These are phyloP conservation scores for Actinia tenebrosa DNA, from an alignment of 64 coral and sea anemone species.

Conservation along the genomic window DNA sequence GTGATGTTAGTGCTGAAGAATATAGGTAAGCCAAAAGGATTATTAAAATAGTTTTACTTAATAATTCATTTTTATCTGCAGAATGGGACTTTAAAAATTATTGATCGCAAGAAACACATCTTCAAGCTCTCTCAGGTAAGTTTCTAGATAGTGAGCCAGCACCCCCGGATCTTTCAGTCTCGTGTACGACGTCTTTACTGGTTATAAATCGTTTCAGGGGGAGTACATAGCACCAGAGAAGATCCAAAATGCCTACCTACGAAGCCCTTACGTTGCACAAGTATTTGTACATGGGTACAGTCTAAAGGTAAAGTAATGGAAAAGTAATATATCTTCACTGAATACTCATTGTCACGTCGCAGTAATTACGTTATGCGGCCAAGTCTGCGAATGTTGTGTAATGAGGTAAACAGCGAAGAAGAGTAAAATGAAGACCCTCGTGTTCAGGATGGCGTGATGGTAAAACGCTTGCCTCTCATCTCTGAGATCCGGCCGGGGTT, in stretches of 20 bases:
- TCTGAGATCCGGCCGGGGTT: too few relatives aligned
- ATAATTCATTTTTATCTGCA: not conserved
- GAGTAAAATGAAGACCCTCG: too few relatives aligned
- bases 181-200: not conserved
- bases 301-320: constrained; percentile 48
- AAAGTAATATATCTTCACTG: too few relatives aligned
- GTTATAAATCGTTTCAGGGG: constrained; percentile 29
- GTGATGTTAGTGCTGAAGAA: too few relatives aligned
- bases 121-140: constrained; percentile 90
- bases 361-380: too few relatives aligned
- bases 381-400: too few relatives aligned
- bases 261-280: constrained; percentile 67
- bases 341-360: too few relatives aligned
- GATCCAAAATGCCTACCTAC: constrained; percentile 70
- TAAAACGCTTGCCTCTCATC: too few relatives aligned
- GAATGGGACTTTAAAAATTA: constrained; percentile 92
- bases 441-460: too few relatives aligned
- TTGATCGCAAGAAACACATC: constrained; percentile 92
- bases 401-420: too few relatives aligned
- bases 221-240: constrained; percentile 81
- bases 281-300: constrained; percentile 67
- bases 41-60: not conserved
- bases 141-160: not conserved
- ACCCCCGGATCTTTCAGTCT: not conserved
- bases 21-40: too few relatives aligned